Evolutionary conservation across 2,113 vertebrate species (phyloP).

Genomic region (Heloderma charlesbogerti): DNA sequence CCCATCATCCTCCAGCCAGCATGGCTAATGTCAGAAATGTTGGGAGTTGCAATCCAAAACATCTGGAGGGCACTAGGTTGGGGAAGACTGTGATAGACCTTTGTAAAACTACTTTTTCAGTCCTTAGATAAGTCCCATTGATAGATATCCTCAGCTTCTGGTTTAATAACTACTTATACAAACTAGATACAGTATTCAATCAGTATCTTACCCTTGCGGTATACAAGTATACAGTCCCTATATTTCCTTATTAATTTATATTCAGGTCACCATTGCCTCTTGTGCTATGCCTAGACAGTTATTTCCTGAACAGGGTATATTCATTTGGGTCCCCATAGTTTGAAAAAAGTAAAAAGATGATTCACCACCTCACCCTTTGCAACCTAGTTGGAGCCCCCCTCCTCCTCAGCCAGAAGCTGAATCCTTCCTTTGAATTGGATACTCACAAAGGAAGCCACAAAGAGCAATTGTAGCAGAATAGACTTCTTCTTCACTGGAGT

Average conservation of each 20-base stretch:
- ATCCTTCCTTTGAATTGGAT: neutral
- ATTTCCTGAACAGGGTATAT: neutral
- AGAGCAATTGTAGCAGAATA: neutral
- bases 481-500: neutral
- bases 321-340: neutral
- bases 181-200: neutral
- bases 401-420: neutral
- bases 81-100: neutral
- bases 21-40: too few species aligned
- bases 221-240: neutral
- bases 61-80: too few species aligned
- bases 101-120: neutral
- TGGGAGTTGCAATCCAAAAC: too few species aligned
- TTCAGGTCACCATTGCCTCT: too few species aligned
- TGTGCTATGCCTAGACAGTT: neutral
- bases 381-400: too few species aligned
- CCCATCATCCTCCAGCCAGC: too few species aligned
- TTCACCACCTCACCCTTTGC: neutral
- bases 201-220: neutral
- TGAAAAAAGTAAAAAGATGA: neutral
- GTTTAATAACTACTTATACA: neutral
- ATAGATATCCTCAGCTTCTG: neutral
- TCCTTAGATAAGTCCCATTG: neutral
- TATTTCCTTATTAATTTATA: neutral
- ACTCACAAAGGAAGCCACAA: conserved; percentile 7